Evolutionary conservation across 2,113 vertebrate species (phyloP), one percentile per base, ranked within the genome.

Genomic region (Sinocyclocheilus anophthalmus): DNA sequence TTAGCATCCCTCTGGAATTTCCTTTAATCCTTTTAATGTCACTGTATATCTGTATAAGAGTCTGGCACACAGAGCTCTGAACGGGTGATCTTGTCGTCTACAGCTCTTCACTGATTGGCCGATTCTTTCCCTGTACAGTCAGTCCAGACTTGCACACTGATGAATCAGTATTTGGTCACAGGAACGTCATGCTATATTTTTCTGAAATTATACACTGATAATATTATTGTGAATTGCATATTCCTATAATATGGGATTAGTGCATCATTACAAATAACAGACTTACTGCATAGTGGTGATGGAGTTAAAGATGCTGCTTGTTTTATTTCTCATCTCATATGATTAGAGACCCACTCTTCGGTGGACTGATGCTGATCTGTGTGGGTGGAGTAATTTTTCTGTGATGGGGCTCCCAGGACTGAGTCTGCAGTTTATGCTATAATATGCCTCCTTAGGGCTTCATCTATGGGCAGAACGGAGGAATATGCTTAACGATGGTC

Each of bases 361-460:
- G 69, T 11, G 69, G 88, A 77, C 89, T 79, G 86, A 89, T 84
- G 90, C 90, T 92, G 90, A 93, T 94, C 91, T 89, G 91, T 91
- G 88, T 89, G 86, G 84, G 81, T 87, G 89, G 84, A 88, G 87
- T 90, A 90, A 93, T 93, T 94, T 92, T 86, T 84, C 88, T 88
- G 91, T 91, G 88, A 91, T 78, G 84, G 78, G 84, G 86, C 87
- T 90, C 90, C 92, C 80, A 91, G 90, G 90, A 93, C 87, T 91
- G 91, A 90, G 89, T 55, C 90, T 91, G 88, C 89, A 84, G 87
- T 92, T 86, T 81, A 90, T 88, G 84, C 81, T 4, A 84, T 83
- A 73, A 84, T 89, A 77, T 81, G 67, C 70, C 90, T 88, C 91
- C 88, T 89, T 69, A 85, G 86, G 87, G 73, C 93, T 89, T 86